Percentiles rank a stretch among this genome's conserved stretches.
These are phyloP conservation scores for Psittacus erithacus DNA, from an alignment of 2,113 vertebrate genomes.

Conservation along the genomic window DNA sequence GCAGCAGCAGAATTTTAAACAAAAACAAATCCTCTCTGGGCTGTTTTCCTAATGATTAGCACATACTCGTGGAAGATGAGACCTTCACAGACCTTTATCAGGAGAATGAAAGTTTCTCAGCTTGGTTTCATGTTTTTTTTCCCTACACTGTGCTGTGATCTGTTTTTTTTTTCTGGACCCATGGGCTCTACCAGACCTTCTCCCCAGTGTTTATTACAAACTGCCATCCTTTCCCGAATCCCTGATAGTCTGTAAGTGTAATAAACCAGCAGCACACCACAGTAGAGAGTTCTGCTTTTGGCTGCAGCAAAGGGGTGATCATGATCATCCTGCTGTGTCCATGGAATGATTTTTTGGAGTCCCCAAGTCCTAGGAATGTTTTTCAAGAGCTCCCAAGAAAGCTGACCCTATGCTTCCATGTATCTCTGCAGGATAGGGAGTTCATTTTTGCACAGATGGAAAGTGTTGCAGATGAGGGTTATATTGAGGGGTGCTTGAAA, in stretches of 20 bases:
- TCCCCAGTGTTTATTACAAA: neutral
- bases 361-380: neutral
- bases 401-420: neutral
- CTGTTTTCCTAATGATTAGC: neutral
- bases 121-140: neutral
- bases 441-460: neutral
- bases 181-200: neutral
- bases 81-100: neutral
- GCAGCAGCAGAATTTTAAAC: constrained; percentile 25
- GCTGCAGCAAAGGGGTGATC: fast-evolving
- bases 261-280: neutral
- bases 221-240: neutral
- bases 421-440: neutral
- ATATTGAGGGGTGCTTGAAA: neutral
- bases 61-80: neutral
- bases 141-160: neutral
- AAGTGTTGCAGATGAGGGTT: neutral
- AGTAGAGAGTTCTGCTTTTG: neutral
- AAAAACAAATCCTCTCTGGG: neutral
- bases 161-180: neutral
- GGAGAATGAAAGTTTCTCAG: neutral
- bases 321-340: neutral
- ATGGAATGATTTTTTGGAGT: neutral
- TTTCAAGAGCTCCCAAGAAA: neutral
- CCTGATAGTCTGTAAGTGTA: neutral